A percentile compares a stretch with the other conserved stretches of the same genome.
These are phyloP conservation scores for Prinia subflava DNA, from an alignment of 2,113 vertebrate genomes.

Conservation along the genomic window DNA sequence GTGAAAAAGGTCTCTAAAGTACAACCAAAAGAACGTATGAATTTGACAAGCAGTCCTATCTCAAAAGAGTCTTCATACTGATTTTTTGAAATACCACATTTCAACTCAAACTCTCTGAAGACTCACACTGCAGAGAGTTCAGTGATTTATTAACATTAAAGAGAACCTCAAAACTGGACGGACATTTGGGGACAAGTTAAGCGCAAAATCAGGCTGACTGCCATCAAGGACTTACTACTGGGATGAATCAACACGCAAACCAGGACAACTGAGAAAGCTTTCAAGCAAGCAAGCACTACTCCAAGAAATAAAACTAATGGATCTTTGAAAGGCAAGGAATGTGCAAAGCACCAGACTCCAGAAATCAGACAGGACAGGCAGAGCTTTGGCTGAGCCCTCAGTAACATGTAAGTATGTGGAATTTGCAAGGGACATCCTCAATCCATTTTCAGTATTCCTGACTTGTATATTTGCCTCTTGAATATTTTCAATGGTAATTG, in stretches of 20 bases:
- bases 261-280: not conserved
- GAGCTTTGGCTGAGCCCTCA: not conserved
- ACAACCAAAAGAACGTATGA: not conserved
- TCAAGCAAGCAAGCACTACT: not conserved
- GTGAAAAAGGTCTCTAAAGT: not conserved
- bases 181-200: not conserved
- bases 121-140: not conserved
- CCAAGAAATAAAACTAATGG: not conserved
- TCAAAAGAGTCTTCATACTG: not conserved
- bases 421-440: not conserved
- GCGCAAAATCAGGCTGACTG: not conserved
- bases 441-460: not conserved
- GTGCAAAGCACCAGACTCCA: not conserved
- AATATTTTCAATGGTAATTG: not conserved
- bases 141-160: not conserved
- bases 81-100: not conserved
- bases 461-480: not conserved
- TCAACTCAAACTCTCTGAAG: not conserved
- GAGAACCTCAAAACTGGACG: not conserved
- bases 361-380: not conserved
- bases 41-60: not conserved
- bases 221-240: not conserved
- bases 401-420: not conserved
- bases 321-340: not conserved
- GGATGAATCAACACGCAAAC: not conserved